Evolutionary conservation across 2,888 invertebrate genomes (phyloP).

Genomic region (Sisyra nigra): DNA sequence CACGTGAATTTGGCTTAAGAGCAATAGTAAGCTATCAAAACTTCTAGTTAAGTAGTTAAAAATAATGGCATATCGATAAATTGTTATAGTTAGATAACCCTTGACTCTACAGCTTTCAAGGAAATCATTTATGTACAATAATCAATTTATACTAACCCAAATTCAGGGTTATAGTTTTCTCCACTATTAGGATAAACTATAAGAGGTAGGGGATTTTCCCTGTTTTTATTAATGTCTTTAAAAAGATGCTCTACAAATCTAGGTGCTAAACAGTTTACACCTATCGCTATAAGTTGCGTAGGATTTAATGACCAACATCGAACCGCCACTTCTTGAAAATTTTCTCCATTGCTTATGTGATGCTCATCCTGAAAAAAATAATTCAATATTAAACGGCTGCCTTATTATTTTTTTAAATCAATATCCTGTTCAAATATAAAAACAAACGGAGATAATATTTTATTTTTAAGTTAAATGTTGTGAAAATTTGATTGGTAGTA

Average conservation of each 20-base stretch:
- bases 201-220: constrained; percentile 43
- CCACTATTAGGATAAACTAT: constrained; percentile 91
- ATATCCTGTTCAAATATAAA: too few species aligned
- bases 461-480: too few species aligned
- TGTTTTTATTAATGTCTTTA: constrained; percentile 32
- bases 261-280: constrained; percentile 76
- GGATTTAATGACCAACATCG: constrained; percentile 42
- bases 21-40: too few species aligned
- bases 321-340: constrained; percentile 54
- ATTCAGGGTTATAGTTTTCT: constrained; percentile 54
- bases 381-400: too few species aligned
- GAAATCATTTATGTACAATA: background rate
- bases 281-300: constrained; percentile 68
- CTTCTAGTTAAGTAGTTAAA: too few species aligned
- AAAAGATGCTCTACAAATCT: constrained; percentile 43
- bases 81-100: too few species aligned
- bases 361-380: constrained; percentile 35
- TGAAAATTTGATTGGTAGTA: too few species aligned
- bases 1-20: too few species aligned
- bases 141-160: constrained; percentile 30
- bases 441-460: too few species aligned
- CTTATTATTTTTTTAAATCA: too few species aligned
- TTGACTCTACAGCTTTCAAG: background rate
- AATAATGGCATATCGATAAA: too few species aligned
- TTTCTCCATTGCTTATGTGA: constrained; percentile 63